These are phyloP conservation scores for Hyaena hyaena DNA, from an alignment of 2,113 vertebrate species.

Conservation along the genomic window DNA sequence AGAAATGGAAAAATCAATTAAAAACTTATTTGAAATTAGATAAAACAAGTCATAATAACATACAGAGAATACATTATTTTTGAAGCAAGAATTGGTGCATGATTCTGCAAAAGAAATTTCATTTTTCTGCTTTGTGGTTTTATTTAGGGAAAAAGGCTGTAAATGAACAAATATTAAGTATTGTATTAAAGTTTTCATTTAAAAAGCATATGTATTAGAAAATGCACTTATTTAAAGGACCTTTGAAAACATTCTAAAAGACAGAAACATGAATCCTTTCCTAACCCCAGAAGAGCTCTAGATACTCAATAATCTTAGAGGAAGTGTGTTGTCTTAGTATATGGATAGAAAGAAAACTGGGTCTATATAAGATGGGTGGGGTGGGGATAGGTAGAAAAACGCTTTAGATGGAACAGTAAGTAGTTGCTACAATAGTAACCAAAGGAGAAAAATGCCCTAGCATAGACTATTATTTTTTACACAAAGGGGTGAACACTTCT, in stretches of 20 bases:
- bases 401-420: neutral
- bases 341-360: neutral
- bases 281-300: neutral
- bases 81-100: neutral
- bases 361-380: neutral
- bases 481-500: neutral
- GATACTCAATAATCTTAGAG: neutral
- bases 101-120: neutral
- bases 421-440: neutral
- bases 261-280: neutral
- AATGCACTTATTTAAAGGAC: neutral
- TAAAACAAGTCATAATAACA: neutral
- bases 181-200: neutral
- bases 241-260: neutral
- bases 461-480: neutral
- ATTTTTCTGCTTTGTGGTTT: neutral
- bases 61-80: neutral
- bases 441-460: neutral
- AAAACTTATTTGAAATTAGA: conserved; percentile 23
- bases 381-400: neutral
- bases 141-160: neutral
- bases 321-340: neutral
- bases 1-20: neutral
- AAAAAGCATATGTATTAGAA: neutral
- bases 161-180: neutral